Evolutionary conservation across 2,797 vertebrate genomes (phyloP).

Genomic region (Orientallactaga sibirica): DNA sequence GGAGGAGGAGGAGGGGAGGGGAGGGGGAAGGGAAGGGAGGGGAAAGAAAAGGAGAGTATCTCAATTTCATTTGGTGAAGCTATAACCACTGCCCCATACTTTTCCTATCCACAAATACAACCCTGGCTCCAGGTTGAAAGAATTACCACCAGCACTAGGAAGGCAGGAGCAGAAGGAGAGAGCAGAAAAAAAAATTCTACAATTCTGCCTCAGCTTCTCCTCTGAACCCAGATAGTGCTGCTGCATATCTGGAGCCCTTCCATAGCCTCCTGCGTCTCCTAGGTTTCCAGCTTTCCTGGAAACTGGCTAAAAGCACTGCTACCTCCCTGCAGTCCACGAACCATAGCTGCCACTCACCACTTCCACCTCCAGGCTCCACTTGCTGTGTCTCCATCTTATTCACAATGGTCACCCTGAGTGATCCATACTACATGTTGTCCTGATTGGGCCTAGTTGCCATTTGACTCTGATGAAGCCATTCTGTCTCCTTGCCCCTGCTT

Average conservation of each 20-base stretch:
- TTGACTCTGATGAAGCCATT: conserved; percentile 37
- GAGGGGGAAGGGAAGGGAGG: too few relatives aligned
- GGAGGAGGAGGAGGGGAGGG: too few relatives aligned
- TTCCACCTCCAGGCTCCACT: not conserved
- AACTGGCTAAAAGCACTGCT: conserved; percentile 18
- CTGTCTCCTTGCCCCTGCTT: conserved; percentile 45
- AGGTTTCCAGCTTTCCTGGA: conserved; percentile 13
- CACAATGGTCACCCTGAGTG: not conserved
- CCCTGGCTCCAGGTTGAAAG: conserved; percentile 76
- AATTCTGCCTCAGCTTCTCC: conserved; percentile 27
- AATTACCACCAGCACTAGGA: conserved; percentile 68
- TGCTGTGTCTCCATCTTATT: conserved; percentile 20
- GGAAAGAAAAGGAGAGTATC: not conserved
- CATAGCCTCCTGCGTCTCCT: not conserved
- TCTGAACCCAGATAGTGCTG: conserved; percentile 60
- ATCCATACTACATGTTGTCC: conserved; percentile 30
- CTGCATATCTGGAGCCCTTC: conserved; percentile 69
- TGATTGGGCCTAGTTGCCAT: not conserved
- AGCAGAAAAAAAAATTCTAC: not conserved
- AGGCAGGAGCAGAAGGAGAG: conserved; percentile 59
- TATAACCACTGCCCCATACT: not conserved
- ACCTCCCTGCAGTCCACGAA: not conserved
- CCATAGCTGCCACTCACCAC: not conserved
- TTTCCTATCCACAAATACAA: conserved; percentile 74
- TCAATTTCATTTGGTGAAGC: conserved; percentile 65